Evolutionary conservation across 2,113 vertebrate species (phyloP).

Genomic region (Camarhynchus parvulus): DNA sequence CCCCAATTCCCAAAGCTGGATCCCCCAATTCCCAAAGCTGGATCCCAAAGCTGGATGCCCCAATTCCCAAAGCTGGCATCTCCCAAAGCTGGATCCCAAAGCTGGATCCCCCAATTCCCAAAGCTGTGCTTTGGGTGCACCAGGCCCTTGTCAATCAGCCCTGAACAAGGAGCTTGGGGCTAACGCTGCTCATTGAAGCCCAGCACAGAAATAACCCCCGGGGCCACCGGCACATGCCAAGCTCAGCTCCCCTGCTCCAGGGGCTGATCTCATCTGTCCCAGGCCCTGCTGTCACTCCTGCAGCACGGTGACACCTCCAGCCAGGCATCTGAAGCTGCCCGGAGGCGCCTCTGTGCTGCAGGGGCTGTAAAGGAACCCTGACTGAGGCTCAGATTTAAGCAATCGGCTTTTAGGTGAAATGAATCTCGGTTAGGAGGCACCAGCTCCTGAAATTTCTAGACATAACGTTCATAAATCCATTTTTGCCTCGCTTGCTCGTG

Average conservation of each 20-base stretch:
- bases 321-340: not conserved
- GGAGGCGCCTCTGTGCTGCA: not conserved
- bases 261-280: not conserved
- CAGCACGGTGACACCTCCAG: constrained; percentile 5
- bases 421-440: not conserved
- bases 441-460: not conserved
- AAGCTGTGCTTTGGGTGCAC: fast-evolving
- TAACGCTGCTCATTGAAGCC: not conserved
- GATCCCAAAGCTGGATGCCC: too few species aligned
- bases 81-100: not conserved
- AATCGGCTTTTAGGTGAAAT: not conserved
- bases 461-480: not conserved
- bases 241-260: not conserved
- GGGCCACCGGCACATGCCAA: fast-evolving
- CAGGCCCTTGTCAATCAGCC: constrained; percentile 16
- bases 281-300: constrained; percentile 40
- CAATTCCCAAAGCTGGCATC: not conserved
- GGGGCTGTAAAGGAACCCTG: not conserved
- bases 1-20: not conserved
- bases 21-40: not conserved
- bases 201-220: not conserved
- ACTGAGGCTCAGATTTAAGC: not conserved
- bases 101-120: not conserved
- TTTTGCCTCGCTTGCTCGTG: not conserved
- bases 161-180: not conserved